phyloP scores from a whole-genome alignment of 2,797 vertebrate genomes.

The Pristis pectinata region DNA sequence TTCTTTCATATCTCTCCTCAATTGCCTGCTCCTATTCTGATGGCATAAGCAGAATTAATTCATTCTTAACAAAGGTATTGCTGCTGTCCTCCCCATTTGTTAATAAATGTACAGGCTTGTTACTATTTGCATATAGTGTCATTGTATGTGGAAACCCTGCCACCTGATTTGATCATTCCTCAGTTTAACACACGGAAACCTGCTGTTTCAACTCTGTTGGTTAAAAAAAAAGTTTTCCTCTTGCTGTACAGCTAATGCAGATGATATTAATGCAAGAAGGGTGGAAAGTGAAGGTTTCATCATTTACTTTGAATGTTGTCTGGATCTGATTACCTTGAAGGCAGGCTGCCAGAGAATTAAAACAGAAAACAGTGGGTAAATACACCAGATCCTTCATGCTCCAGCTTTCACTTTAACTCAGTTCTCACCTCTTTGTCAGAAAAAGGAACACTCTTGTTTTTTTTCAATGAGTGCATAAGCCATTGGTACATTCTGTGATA shows the following conservation, averaged over 20 bases:
- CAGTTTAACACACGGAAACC: not conserved
- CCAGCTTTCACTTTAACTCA: slow-evolving; percentile 59
- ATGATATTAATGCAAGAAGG: slow-evolving; percentile 5
- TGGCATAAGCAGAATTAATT: slow-evolving; percentile 54
- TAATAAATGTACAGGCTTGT: not conserved
- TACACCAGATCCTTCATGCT: slow-evolving; percentile 57
- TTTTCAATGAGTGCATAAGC: slow-evolving; percentile 16
- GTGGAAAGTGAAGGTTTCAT: slow-evolving; percentile 51
- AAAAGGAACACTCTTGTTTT: slow-evolving; percentile 55
- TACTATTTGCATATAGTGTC: not conserved
- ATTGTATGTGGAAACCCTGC: not conserved
- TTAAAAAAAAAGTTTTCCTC: not conserved
- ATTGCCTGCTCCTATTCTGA: slow-evolving; percentile 42
- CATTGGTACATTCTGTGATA: slow-evolving; percentile 6
- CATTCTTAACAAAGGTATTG: not conserved
- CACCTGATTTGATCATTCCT: not conserved
- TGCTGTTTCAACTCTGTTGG: not conserved
- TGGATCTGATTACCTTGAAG: slow-evolving; percentile 55
- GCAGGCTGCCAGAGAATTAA: slow-evolving; percentile 51
- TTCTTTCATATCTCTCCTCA: slow-evolving; percentile 20
- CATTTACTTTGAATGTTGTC: slow-evolving; percentile 48
- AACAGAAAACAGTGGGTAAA: slow-evolving; percentile 57
- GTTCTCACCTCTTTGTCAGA: slow-evolving; percentile 54
- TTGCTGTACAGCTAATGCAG: not conserved
- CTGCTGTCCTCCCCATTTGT: not conserved